Evolutionary conservation across 2,888 invertebrate species (phyloP), one percentile per base, ranked within the genome.

Genomic region (Galeruca laticollis): DNA sequence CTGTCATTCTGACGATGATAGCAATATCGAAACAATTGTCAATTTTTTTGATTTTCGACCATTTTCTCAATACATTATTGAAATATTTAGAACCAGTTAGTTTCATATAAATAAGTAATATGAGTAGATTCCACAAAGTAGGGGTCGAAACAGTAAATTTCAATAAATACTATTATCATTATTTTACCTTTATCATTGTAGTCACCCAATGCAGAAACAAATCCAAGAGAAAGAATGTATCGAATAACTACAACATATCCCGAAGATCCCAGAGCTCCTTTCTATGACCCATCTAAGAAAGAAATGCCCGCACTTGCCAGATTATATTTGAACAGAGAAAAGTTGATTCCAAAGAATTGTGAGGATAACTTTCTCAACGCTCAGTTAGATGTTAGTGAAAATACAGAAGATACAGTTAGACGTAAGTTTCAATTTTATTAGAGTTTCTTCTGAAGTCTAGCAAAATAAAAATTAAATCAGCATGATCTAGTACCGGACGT

Each of bases 221-320:
- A 87, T 9, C 95, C 95, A 0, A 91, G 92, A 69, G 95, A 97
- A 84, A 89, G 90, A 76, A 98, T 99, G 88, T 92, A 91, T 80
- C 90, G 91, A 70, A 98, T 99, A 79, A 98, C 98, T 0, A 92
- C 94, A 2, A 93, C 91, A 85, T 95, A 93, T 84, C 98, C 98
- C 0, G 94, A 95, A 85, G 95, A 98, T 87, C 93, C 94, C 0
- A 89, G 93, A 71, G 94, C 97, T 0, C 99, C 99, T 0, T 99
- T 99, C 86, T 98, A 95, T 86, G 92, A 94, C 82, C 90, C 93
- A 0, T 85, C 87, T 2, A 87, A 87, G 2, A 80, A 84, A 21
- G 89, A 89, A 64, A 93, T 99, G 88, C 89, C 90, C 43, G 96
- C 99, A 0, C 85, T 99, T 84, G 99, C 98, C 0, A 89, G 88